A percentile compares a stretch with the other conserved stretches of the same genome.
Evolutionary conservation across 1,140 invertebrate species (phyloP).

Genomic region (Neodiprion lecontei): DNA sequence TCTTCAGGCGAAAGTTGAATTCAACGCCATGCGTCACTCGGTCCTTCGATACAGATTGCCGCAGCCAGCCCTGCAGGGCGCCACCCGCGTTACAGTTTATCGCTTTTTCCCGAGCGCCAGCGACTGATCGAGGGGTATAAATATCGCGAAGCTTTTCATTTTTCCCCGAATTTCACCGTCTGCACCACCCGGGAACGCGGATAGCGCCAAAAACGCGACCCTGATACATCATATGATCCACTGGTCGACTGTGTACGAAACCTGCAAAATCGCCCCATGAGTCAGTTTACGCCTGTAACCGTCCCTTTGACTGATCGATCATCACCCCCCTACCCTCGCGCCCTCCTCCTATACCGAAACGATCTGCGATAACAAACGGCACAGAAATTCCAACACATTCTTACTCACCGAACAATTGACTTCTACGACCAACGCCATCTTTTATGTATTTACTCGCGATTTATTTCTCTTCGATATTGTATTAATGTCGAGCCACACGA

Average conservation of each 20-base stretch:
- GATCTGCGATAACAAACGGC: background rate
- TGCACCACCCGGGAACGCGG: background rate
- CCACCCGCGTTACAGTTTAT: background rate
- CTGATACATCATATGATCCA: background rate
- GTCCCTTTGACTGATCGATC: background rate
- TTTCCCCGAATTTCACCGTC: background rate
- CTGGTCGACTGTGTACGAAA: background rate
- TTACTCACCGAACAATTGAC: background rate
- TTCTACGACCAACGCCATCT: too few relatives aligned
- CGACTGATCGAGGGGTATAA: background rate
- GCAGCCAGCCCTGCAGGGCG: background rate
- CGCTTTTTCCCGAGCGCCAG: background rate
- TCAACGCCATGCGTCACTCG: background rate
- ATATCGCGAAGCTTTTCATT: background rate
- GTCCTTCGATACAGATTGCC: background rate
- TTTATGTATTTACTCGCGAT: too few relatives aligned
- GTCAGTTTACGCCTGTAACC: slow-evolving; percentile 1
- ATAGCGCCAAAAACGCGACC: background rate
- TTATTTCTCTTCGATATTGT: too few relatives aligned
- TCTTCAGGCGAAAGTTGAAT: too few relatives aligned
- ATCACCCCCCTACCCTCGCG: too few relatives aligned
- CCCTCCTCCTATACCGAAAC: background rate
- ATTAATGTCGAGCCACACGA: too few relatives aligned
- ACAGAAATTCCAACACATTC: background rate
- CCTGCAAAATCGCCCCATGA: background rate